Evolutionary conservation across 1,140 invertebrate genomes (phyloP), one percentile per base, ranked within the genome.

Genomic region (Dreissena polymorpha): DNA sequence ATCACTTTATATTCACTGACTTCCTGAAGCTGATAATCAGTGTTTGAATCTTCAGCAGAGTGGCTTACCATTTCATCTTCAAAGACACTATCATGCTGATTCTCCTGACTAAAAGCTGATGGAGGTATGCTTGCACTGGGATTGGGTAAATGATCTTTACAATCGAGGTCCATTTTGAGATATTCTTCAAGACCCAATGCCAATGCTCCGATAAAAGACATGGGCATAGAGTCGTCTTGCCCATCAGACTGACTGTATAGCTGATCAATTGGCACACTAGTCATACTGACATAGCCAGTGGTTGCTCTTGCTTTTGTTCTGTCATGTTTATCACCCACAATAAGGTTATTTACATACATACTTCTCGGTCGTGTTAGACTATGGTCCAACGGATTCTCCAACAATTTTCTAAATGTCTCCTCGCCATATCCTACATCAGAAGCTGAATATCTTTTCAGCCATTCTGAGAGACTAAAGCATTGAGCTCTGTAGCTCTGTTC

Each of bases 401-500:
- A 63, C 57, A 82, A 57, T 27, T 51, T 68, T 12, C 3, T 23
- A n/a, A 82, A 14, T 10, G 51, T 82, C 57, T 74, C 74, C 14
- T 74, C 27, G 18, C 53, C 55, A 12, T 72, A 67, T 0, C 60
- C 68, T 23, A 82, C 63, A 16, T 82, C 79, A 39, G 65, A 50
- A 21, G 14, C 29, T 3, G 79, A 73, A 57, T 72, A 72, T 67
- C 50, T 74, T 18, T 27, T n/a, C 3, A 82, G 12, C 79, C 79
- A 82, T 16, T 21, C 16, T 0, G 70, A 53, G 0, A 82, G 69
- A 49, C 25, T 68, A 0, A 55, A 49, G 74, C 79, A 82, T 50
- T 82, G 79, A 7, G 53, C 60, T 39, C 27, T 57, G 60, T 82
- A 82, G 23, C 79, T 82, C 49, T 68, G 14, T 39, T 82, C 79